Conservation (phyloP, 2,888 invertebrate genomes). For the Phengaris arion region DNA sequence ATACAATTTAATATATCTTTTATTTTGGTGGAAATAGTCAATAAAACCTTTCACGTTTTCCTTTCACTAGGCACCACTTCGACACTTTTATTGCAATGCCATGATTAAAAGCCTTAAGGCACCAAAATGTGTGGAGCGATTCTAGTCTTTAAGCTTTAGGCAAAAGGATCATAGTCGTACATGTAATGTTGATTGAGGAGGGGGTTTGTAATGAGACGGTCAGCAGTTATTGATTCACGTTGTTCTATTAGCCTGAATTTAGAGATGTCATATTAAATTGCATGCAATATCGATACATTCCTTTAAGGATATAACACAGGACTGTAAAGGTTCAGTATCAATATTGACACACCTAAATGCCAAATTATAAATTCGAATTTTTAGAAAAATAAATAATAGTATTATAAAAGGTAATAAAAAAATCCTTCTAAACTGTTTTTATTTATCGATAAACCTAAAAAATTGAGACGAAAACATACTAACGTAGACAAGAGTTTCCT, state of each 20-base stretch:
- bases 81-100: conserved; percentile 62
- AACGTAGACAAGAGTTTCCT: not conserved
- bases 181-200: conserved; percentile 61
- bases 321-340: not conserved
- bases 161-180: conserved; percentile 44
- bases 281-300: not conserved
- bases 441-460: not conserved
- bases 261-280: conserved; percentile 36
- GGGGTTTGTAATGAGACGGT: conserved; percentile 72
- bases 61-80: conserved; percentile 55
- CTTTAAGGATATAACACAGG: not conserved
- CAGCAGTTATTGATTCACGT: conserved; percentile 76
- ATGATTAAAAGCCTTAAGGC: conserved; percentile 55
- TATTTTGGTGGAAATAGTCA: conserved; percentile 57
- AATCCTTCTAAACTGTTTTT: not conserved
- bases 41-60: conserved; percentile 64
- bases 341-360: not conserved
- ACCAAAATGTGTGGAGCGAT: conserved; percentile 34
- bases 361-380: no score
- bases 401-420: no score
- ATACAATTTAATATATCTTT: conserved; percentile 48
- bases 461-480: not conserved
- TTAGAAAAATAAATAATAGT: no score
- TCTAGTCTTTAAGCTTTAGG: conserved; percentile 38
- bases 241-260: conserved; percentile 55